Base-by-base conservation (phyloP, 2,888 invertebrate species). In the Miltochrista miniata region DNA sequence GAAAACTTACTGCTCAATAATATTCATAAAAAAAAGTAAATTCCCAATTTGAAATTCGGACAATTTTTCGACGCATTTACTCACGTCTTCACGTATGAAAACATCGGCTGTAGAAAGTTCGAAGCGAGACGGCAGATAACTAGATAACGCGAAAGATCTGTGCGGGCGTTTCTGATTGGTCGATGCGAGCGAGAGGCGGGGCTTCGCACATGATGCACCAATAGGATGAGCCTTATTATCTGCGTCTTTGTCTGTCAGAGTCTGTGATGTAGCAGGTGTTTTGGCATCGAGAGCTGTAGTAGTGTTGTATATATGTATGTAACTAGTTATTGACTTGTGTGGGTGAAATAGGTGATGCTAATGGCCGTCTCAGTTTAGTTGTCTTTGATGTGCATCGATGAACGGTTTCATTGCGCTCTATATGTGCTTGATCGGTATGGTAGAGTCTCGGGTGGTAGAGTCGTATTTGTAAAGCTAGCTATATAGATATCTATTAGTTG, bases 141-240 rank as follows among this genome's bases (percentile, higher is more conserved):
- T 85, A 91, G 91, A 91, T 90, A 90, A 91, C 82, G 90, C 76
- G 85, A 92, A 92, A 87, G 93, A 93, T 92, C 93, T 92, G 89
- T 92, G 87, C 79, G 83, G 82, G 76, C 68, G 70, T 68, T 60
- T 59, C 79, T 64, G 76, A 90, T 90, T 90, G 90, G 90, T 55
- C 76, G 80, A 64, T 72, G 78, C 65, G 64, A 70, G 61, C 65
- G 69, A 74, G 72, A 83, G 91, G 92, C 91, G 91, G 85, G 85
- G 86, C 85, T 74, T 74, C 82, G 76, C 81, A 74, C 74, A 86
- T 92, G 93, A 93, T 93, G 91, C 92, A 91, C 92, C 93, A 92
- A 93, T 93, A 87, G 89, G 91, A 91, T 91, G 87, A 74, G 77
- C 88, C 83, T 78, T 82, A 84, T 91, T 90, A 89, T 91, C 90